Percentiles rank a stretch among this genome's conserved stretches.
These are phyloP conservation scores for Brachynemurus nebulosus DNA, from an alignment of 2,888 invertebrate species.

Conservation along the genomic window DNA sequence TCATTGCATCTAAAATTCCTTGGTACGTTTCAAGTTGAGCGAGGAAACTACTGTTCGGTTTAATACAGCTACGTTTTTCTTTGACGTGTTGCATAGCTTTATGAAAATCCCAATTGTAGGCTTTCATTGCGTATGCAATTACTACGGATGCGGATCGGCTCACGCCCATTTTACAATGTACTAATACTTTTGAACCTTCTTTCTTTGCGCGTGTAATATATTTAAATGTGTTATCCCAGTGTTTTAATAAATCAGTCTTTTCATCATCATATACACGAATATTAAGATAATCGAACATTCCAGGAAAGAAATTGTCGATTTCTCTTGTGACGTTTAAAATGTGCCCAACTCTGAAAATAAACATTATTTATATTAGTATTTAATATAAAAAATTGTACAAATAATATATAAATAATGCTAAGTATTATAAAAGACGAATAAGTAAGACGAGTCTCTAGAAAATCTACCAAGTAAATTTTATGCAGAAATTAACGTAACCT, in stretches of 20 bases:
- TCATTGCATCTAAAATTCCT: constrained; percentile 92
- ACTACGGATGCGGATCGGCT: constrained; percentile 96
- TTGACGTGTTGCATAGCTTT: constrained; percentile 84
- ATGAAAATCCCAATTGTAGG: constrained; percentile 84
- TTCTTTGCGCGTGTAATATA: constrained; percentile 88
- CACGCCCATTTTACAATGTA: constrained; percentile 99
- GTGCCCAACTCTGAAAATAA: constrained; percentile 66
- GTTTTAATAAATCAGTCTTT: constrained; percentile 86
- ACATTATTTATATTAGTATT: background rate
- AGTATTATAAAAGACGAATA: too few relatives aligned
- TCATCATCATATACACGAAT: constrained; percentile 95
- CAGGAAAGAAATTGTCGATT: constrained; percentile 98
- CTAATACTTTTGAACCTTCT: constrained; percentile 85
- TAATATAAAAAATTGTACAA: too few relatives aligned
- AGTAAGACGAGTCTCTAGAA: background rate
- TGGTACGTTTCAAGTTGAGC: constrained; percentile 91
- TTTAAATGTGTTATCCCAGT: constrained; percentile 96
- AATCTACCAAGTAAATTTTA: too few relatives aligned
- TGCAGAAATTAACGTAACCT: too few relatives aligned
- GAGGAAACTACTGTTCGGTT: constrained; percentile 91
- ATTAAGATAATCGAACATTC: constrained; percentile 91
- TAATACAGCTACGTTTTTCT: constrained; percentile 81
- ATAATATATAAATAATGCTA: background rate
- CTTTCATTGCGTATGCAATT: constrained; percentile 97
- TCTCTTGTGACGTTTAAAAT: constrained; percentile 96